Evolutionary conservation across 1,140 invertebrate species (phyloP).

Genomic region (Ylistrum balloti): DNA sequence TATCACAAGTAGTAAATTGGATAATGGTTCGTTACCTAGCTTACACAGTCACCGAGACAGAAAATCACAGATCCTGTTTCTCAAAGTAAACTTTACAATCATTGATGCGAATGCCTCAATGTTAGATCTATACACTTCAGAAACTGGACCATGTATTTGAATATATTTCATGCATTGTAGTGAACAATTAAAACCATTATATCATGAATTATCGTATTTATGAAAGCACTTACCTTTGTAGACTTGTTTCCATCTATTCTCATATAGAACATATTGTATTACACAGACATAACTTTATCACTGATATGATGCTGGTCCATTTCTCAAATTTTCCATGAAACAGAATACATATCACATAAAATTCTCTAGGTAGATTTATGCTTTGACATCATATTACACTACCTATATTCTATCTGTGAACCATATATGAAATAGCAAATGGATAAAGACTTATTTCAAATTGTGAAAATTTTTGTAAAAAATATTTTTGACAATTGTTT

Average conservation of each 20-base stretch:
- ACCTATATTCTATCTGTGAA: neutral
- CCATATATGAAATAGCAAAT: neutral
- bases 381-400: neutral
- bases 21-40: slow-evolving; percentile 33
- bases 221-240: neutral
- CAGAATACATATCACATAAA: neutral
- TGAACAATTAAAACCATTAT: neutral
- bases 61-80: slow-evolving; percentile 4
- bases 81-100: neutral
- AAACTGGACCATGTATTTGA: neutral
- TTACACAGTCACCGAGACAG: slow-evolving; percentile 9
- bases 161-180: slow-evolving; percentile 4
- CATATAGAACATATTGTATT: neutral
- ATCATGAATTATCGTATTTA: neutral
- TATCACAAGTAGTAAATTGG: neutral
- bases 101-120: neutral
- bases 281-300: neutral
- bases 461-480: neutral
- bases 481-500: neutral
- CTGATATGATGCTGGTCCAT: too few species aligned
- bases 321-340: too few species aligned
- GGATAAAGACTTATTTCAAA: neutral
- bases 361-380: neutral
- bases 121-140: neutral
- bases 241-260: slow-evolving; percentile 1